Evolutionary conservation across 2,888 invertebrate genomes (phyloP), one percentile per base, ranked within the genome.

Genomic region (Epistrophella euchroma): DNA sequence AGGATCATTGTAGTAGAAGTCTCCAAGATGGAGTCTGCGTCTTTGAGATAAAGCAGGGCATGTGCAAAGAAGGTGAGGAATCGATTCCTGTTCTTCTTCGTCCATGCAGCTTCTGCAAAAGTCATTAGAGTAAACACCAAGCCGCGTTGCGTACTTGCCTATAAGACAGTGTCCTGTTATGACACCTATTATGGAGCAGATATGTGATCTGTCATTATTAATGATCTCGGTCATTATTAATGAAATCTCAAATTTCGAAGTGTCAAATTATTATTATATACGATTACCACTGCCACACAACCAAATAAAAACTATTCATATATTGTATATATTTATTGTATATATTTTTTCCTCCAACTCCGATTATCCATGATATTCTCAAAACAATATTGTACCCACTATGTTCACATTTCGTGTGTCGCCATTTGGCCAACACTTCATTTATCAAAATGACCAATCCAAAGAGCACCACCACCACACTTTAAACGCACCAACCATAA

Each of bases 361-460:
- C 9, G n/a, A 4, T 45, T 56, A 50, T 25, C 32, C 70, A 55
- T 56, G 37, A 19, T 9, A 40, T 11, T 55, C 28, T 43, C 66
- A 40, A 62, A 62, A 28, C 17, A 62, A 43, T 50, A 70, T 47
- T 37, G 43, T 74, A 74, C 68, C 47, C 40, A 78, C 72, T 45
- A 66, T 84, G 74, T 76, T 80, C 80, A 76, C 81, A 77, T 81
- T 81, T 82, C 55, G 56, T 73, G 19, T 81, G 86, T 86, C 81
- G 70, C 66, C 81, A 43, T 74, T 60, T 86, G 73, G 45, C 77
- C 71, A 82, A 64, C 78, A 74, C 76, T 78, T 86, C 81, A 86
- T 86, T 81, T 81, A 86, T 86, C 86, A 84, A 78, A 72, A 72
- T 68, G 75, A 84, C 84, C 85, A 76, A 72, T 66, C 75, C 66